phyloP scores from a whole-genome alignment of 2,797 vertebrate genomes.

The Sebastes iracundus region DNA sequence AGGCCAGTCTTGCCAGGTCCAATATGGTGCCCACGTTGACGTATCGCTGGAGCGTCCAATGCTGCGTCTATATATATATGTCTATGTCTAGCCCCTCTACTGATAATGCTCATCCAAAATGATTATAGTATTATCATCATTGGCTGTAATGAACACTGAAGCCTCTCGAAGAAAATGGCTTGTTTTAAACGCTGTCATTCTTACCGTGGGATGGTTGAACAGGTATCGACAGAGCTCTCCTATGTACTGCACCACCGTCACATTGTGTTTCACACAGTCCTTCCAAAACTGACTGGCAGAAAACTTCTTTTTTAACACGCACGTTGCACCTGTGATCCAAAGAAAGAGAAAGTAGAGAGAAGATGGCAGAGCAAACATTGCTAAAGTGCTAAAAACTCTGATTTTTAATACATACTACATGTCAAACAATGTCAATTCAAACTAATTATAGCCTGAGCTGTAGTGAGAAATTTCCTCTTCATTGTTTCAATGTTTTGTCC shows the following conservation, averaged over 20 bases:
- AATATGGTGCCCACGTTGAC: too few species aligned
- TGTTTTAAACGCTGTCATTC: background rate
- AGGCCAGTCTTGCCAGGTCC: too few species aligned
- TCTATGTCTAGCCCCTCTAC: background rate
- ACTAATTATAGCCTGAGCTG: background rate
- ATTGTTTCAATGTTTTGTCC: constrained; percentile 17
- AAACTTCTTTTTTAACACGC: constrained; percentile 91
- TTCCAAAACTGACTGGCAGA: constrained; percentile 92
- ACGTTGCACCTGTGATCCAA: constrained; percentile 85
- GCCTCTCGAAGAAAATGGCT: background rate
- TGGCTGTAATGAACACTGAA: background rate
- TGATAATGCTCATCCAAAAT: background rate
- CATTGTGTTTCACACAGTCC: constrained; percentile 85
- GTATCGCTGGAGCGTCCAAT: too few species aligned
- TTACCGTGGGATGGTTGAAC: constrained; percentile 87
- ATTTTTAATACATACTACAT: background rate
- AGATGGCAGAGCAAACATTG: background rate
- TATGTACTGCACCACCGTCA: constrained; percentile 92
- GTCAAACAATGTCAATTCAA: background rate
- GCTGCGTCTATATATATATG: too few species aligned
- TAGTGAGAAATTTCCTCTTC: background rate
- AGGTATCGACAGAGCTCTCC: constrained; percentile 93
- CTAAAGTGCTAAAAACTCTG: background rate
- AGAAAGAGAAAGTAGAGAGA: background rate
- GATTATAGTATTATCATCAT: background rate